A percentile compares a stretch with the other conserved stretches of the same genome.
Evolutionary conservation across 2,888 invertebrate genomes (phyloP).

Genomic region (Spicauda simplicius): DNA sequence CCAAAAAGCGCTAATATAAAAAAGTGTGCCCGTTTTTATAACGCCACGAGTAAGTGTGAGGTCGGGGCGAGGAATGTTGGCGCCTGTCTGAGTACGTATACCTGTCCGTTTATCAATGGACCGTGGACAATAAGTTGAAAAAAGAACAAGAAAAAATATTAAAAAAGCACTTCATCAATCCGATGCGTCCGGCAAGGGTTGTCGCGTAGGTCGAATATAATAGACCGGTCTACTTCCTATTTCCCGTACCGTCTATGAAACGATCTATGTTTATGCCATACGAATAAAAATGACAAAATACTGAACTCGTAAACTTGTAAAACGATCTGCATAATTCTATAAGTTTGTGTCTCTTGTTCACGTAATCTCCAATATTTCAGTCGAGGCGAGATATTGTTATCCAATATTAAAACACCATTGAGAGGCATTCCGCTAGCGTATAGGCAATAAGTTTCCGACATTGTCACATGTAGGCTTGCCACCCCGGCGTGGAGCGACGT

Average conservation of each 20-base stretch:
- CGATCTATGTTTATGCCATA: neutral
- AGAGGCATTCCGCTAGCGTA: constrained; percentile 50
- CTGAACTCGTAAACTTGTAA: constrained; percentile 12
- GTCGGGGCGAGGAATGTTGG: constrained; percentile 84
- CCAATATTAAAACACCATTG: constrained; percentile 47
- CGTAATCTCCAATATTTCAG: constrained; percentile 33
- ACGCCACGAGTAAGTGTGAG: constrained; percentile 81
- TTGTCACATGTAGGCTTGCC: constrained; percentile 71
- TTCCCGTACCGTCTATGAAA: neutral
- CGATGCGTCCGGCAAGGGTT: constrained; percentile 78
- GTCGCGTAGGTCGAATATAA: constrained; percentile 55
- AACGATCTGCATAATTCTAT: constrained; percentile 14
- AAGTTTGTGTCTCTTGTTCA: constrained; percentile 14
- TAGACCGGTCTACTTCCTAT: constrained; percentile 13
- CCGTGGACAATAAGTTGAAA: constrained; percentile 77
- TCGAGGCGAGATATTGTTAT: constrained; percentile 40
- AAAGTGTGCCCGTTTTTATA: constrained; percentile 83
- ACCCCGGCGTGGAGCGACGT: constrained; percentile 70
- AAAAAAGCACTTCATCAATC: constrained; percentile 83
- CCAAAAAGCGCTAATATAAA: constrained; percentile 82
- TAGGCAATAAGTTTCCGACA: constrained; percentile 70
- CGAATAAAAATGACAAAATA: neutral
- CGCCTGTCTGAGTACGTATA: constrained; percentile 85
- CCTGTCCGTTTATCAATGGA: constrained; percentile 85
- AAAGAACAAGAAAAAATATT: constrained; percentile 72